Percentiles rank a stretch among this genome's conserved stretches.
Conservation (phyloP, 2,113 vertebrate species). For the Nanorana parkeri region DNA sequence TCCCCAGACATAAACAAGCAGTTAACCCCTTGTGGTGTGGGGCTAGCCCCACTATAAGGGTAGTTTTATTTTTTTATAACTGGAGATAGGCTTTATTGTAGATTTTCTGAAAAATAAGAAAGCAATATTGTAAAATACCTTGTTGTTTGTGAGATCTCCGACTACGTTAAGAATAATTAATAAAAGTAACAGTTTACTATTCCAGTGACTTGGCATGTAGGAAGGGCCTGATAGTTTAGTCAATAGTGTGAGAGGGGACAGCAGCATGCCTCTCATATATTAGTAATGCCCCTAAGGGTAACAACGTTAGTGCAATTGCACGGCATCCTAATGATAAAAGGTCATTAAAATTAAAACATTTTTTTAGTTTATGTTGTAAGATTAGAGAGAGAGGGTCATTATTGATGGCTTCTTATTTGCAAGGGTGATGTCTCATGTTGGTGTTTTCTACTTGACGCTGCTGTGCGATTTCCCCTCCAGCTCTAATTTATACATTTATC, state of each 20-base stretch:
- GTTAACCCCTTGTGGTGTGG: too few relatives aligned
- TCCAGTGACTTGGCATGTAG: too few relatives aligned
- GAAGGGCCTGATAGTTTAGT: too few relatives aligned
- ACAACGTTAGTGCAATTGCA: conserved; percentile 3
- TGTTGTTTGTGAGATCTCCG: too few relatives aligned
- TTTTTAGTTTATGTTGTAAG: not conserved
- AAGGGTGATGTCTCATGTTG: conserved; percentile 38
- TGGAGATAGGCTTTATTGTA: too few relatives aligned
- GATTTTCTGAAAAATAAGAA: too few relatives aligned
- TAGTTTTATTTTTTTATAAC: too few relatives aligned
- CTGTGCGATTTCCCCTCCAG: conserved; percentile 70
- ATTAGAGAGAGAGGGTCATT: conserved; percentile 20
- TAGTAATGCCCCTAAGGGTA: not conserved
- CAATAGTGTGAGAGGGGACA: not conserved
- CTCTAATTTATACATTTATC: conserved; percentile 81
- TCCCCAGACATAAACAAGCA: too few relatives aligned
- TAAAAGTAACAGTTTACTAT: not conserved
- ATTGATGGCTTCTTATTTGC: conserved; percentile 52
- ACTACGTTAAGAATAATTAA: too few relatives aligned
- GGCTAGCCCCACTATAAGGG: too few relatives aligned
- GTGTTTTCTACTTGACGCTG: conserved; percentile 30
- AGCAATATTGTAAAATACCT: too few relatives aligned
- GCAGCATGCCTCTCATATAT: not conserved
- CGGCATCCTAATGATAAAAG: not conserved
- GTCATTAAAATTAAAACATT: not conserved